Conservation (phyloP, 2,797 vertebrate species). For the Darevskia mixta region DNA sequence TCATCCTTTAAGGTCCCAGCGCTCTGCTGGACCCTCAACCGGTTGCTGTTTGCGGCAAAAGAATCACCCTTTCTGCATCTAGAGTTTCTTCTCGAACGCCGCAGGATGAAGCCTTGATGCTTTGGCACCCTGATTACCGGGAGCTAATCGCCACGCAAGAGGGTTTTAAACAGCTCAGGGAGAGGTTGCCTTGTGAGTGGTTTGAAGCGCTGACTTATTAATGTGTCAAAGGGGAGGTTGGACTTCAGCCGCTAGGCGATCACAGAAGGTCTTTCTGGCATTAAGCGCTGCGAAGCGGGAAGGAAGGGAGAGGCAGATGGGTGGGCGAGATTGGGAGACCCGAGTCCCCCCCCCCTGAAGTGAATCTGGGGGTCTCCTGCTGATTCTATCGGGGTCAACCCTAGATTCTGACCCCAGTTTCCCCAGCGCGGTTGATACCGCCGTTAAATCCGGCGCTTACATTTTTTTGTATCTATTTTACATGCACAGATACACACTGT, state of each 20-base stretch:
- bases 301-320: background rate
- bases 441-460: background rate
- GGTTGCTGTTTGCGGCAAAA: accelerated
- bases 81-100: background rate
- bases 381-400: background rate
- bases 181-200: slow-evolving; percentile 89
- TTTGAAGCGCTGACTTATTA: slow-evolving; percentile 20
- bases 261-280: slow-evolving; percentile 78
- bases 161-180: slow-evolving; percentile 80
- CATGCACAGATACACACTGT: background rate
- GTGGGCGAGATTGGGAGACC: background rate
- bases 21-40: no score
- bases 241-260: slow-evolving; percentile 84
- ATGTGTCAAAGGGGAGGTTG: slow-evolving; percentile 52
- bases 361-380: background rate
- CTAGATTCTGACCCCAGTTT: no score
- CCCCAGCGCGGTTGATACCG: no score
- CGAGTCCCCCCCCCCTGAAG: background rate
- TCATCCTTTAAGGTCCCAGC: background rate
- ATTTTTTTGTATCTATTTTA: no score
- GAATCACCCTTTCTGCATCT: no score
- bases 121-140: background rate
- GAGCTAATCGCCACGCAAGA: slow-evolving; percentile 9
- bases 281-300: slow-evolving; percentile 70
- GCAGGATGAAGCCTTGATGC: background rate